Base-by-base conservation (phyloP, 2,113 vertebrate genomes). In the Perca schrenkii region DNA sequence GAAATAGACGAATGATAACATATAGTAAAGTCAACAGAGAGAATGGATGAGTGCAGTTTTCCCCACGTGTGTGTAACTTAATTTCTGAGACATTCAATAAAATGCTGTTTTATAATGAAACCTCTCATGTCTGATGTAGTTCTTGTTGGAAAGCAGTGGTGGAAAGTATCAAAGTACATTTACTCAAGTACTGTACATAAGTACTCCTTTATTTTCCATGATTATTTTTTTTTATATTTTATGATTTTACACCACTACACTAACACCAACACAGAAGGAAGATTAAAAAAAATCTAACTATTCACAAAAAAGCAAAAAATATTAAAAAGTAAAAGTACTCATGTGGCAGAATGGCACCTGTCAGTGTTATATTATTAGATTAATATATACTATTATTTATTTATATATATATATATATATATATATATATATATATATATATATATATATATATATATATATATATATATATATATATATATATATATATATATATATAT, bases 1-100 rank as follows among this genome's bases (percentile, higher is more conserved):
- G 47, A 74, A 43, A 16, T 8, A 22, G 62, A 78, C 52, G 7
- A 52, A 43, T 65, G 13, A 77, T 10, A 25, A 71, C 31, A n/a
- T 53, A 8, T 15, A 22, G 36, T 17, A 22, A 21, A 47, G 62
- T 69, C 28, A 64, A 68, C 47, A 79, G 21, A 79, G 65, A 47
- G 1, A 73, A 65, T 14, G 31, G 13, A 77, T 0, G 28, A 49
- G 21, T 68, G 63, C 50, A 58, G 67, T 81, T 85, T 78, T 82
- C 25, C n/a, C 69, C 31, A 57, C 31, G 4, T 75, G 61, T 74
- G 54, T 88, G 73, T 88, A 69, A 84, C 22, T 81, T 67, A 8
- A 66, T 83, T 74, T 83, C 58, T 74, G 46, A 81, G 21, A n/a
- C 43, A 62, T 61, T 62, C 34, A 92, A 90, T 91, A 85, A 93